Conservation (phyloP, 2,888 invertebrate species). For the Cephus nigrinus region DNA sequence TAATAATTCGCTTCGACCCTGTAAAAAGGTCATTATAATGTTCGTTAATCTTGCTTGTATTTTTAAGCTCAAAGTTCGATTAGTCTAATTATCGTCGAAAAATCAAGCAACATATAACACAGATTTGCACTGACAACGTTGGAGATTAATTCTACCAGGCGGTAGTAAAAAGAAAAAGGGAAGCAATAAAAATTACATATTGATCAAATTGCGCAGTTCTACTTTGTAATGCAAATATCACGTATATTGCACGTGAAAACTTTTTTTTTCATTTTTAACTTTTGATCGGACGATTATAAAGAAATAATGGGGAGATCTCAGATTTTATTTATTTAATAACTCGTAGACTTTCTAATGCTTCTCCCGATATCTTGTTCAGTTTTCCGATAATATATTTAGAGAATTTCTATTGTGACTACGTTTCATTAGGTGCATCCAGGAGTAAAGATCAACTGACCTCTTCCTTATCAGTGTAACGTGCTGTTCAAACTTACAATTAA, state of each 20-base stretch:
- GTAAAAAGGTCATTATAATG: neutral
- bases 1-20: neutral
- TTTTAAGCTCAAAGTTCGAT: neutral
- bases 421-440: neutral
- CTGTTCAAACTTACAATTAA: neutral
- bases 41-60: neutral
- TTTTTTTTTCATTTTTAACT: neutral
- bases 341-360: neutral
- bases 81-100: neutral
- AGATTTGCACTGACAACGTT: neutral
- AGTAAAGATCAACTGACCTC: neutral
- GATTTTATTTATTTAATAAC: neutral
- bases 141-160: neutral
- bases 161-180: neutral
- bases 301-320: neutral
- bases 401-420: neutral
- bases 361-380: no score
- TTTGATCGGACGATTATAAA: neutral
- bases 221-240: neutral
- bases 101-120: neutral
- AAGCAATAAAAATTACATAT: neutral
- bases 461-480: neutral
- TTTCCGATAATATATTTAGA: no score
- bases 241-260: neutral
- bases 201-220: neutral